A percentile compares a stretch with the other conserved stretches of the same genome.
Evolutionary conservation across 2,113 vertebrate species (phyloP).

Genomic region (Sorex araneus): DNA sequence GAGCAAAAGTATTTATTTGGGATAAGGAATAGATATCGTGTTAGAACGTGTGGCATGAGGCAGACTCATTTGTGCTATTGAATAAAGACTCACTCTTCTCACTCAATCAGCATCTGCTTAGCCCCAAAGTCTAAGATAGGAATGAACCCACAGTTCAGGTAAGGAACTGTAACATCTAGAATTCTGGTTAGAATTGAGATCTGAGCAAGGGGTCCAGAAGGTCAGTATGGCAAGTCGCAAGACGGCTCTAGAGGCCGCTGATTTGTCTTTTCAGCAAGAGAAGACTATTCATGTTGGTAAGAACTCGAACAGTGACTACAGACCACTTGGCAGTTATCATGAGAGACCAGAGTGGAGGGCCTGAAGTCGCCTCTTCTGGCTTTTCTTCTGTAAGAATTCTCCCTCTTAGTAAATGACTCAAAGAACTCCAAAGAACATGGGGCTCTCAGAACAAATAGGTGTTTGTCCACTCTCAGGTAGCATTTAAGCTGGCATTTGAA

Average conservation of each 20-base stretch:
- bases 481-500: background rate
- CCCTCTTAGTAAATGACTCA: background rate
- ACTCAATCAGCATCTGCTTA: background rate
- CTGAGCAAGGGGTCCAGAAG: background rate
- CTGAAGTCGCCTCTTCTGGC: background rate
- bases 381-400: background rate
- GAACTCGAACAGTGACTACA: background rate
- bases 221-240: background rate
- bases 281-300: background rate
- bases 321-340: background rate
- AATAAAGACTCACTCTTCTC: background rate
- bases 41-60: background rate
- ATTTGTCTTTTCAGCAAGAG: background rate
- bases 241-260: background rate
- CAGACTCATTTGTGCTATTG: background rate
- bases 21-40: background rate
- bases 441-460: background rate
- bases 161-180: background rate
- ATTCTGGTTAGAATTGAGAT: background rate
- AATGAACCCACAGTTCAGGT: background rate
- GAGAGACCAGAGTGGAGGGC: background rate
- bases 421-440: background rate
- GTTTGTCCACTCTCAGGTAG: background rate
- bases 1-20: background rate
- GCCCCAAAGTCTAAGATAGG: background rate